Conservation (phyloP, 2,888 invertebrate species). For the Coremacera marginata region DNA sequence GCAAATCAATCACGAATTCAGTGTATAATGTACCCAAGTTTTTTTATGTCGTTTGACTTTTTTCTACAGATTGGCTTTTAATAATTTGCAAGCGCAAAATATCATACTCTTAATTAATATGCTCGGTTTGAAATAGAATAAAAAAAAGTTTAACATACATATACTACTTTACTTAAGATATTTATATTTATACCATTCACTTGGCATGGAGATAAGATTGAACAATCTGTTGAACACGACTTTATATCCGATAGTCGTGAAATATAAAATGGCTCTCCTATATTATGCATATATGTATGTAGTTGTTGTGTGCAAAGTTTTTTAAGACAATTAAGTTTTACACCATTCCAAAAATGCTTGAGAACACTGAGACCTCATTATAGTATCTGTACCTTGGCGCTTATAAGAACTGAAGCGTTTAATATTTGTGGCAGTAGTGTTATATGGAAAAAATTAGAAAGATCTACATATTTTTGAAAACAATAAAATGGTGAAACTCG, state of each 20-base stretch:
- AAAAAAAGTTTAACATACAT: neutral
- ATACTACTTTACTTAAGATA: slow-evolving; percentile 12
- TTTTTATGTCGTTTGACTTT: neutral
- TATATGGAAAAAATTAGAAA: too few species aligned
- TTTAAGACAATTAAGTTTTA: too few species aligned
- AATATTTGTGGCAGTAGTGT: too few species aligned
- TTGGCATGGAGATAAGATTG: neutral
- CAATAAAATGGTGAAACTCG: too few species aligned
- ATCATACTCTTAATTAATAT: neutral
- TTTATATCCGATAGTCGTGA: neutral
- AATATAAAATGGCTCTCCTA: neutral
- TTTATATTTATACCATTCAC: neutral
- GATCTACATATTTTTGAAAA: too few species aligned
- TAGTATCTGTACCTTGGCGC: too few species aligned
- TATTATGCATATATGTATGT: neutral
- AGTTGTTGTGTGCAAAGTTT: too few species aligned
- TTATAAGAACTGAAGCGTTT: too few species aligned
- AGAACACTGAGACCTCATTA: too few species aligned
- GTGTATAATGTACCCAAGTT: neutral
- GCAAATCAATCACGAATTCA: slow-evolving; percentile 16
- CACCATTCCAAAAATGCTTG: too few species aligned
- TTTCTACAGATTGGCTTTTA: neutral
- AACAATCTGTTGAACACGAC: neutral
- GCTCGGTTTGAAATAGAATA: neutral
- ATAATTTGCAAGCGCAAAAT: neutral